These are phyloP conservation scores for Spisula subtruncata DNA, from an alignment of 2,888 invertebrate species.

Conservation along the genomic window DNA sequence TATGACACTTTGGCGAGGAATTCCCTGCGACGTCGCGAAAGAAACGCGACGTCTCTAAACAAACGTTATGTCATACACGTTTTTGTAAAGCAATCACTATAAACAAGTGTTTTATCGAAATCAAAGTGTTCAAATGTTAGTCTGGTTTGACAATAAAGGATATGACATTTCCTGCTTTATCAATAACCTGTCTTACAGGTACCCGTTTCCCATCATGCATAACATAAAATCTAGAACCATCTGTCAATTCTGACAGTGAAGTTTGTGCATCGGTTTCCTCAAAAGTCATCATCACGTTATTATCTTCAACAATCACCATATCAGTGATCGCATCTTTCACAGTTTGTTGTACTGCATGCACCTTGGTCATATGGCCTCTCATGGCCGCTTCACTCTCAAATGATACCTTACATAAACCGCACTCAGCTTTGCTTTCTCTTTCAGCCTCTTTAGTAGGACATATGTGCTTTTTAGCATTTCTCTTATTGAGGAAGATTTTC, in stretches of 20 bases:
- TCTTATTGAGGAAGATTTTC: slow-evolving; percentile 41
- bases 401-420: background rate
- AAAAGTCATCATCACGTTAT: slow-evolving; percentile 18
- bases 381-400: background rate
- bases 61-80: no score
- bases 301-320: slow-evolving; percentile 23
- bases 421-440: background rate
- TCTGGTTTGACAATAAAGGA: slow-evolving; percentile 35
- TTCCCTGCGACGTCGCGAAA: no score
- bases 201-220: slow-evolving; percentile 46
- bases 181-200: slow-evolving; percentile 33
- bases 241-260: background rate
- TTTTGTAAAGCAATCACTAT: no score
- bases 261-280: background rate
- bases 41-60: no score
- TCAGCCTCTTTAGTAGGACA: background rate
- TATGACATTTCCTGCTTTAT: slow-evolving; percentile 30
- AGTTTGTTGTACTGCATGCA: background rate
- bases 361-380: slow-evolving; percentile 20
- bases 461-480: slow-evolving; percentile 24
- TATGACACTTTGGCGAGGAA: no score
- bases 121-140: background rate
- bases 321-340: slow-evolving; percentile 19
- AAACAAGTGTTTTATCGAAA: background rate
- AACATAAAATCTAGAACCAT: slow-evolving; percentile 9